Evolutionary conservation across 2,888 invertebrate genomes (phyloP).

Genomic region (Atrina japonica): DNA sequence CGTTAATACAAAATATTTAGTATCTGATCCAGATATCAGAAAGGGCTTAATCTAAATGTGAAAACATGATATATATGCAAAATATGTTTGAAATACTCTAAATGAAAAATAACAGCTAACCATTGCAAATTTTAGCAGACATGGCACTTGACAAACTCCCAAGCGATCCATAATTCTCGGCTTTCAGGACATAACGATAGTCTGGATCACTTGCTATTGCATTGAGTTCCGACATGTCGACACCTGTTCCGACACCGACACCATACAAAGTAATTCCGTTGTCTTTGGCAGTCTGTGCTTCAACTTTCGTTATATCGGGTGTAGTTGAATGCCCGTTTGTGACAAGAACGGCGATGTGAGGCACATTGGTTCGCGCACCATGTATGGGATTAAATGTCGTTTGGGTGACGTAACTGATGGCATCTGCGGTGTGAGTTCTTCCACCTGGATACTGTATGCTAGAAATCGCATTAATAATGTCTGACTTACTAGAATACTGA

Average conservation of each 20-base stretch:
- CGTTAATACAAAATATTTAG: too few species aligned
- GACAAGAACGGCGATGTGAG: conserved; percentile 62
- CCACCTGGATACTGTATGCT: conserved; percentile 63
- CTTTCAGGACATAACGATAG: conserved; percentile 52
- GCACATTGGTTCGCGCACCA: conserved; percentile 61
- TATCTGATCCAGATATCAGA: too few species aligned
- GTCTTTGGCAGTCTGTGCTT: conserved; percentile 63
- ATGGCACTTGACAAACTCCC: conserved; percentile 48
- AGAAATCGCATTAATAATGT: conserved; percentile 56
- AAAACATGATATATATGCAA: too few species aligned
- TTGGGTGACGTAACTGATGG: conserved; percentile 63
- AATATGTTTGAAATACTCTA: too few species aligned
- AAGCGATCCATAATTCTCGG: conserved; percentile 60
- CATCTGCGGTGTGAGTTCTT: conserved; percentile 58
- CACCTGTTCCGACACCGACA: conserved; percentile 58
- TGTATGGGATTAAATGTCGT: conserved; percentile 65
- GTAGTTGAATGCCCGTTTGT: conserved; percentile 63
- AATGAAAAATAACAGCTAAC: too few species aligned
- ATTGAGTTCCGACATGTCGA: conserved; percentile 60
- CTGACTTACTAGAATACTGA: conserved; percentile 53
- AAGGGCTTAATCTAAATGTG: too few species aligned
- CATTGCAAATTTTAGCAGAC: conserved; percentile 61
- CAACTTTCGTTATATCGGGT: conserved; percentile 60
- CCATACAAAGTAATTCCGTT: conserved; percentile 61
- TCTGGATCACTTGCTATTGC: conserved; percentile 64